A percentile compares a stretch with the other conserved stretches of the same genome.
phyloP scores from a whole-genome alignment of 2,113 vertebrate species.

The Lipotes vexillifer region DNA sequence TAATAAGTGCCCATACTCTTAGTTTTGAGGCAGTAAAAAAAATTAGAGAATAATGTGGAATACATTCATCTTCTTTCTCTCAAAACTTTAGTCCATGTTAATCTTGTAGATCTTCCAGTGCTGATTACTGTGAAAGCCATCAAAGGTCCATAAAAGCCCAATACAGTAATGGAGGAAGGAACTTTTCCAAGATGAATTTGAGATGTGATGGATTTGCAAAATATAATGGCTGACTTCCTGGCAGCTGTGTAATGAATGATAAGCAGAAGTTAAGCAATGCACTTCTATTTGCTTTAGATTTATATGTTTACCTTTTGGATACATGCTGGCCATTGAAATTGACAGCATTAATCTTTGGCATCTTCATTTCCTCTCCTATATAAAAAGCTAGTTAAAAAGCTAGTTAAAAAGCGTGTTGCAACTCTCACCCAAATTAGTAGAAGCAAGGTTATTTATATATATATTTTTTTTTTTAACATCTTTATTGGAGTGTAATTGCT shows the following conservation, averaged over 20 bases:
- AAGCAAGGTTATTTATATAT: not conserved
- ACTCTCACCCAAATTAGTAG: slow-evolving; percentile 16
- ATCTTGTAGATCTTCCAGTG: not conserved
- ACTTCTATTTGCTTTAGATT: slow-evolving; percentile 52
- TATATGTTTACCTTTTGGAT: slow-evolving; percentile 48
- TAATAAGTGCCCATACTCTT: not conserved
- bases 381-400: slow-evolving; percentile 32
- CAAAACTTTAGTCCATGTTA: not conserved
- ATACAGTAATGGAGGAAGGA: slow-evolving; percentile 42
- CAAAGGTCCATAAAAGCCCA: slow-evolving; percentile 36
- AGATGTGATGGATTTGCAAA: slow-evolving; percentile 48
- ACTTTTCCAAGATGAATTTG: slow-evolving; percentile 52
- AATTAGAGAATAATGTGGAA: not conserved
- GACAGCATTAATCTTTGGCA: slow-evolving; percentile 52
- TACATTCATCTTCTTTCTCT: not conserved
- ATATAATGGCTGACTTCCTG: slow-evolving; percentile 47
- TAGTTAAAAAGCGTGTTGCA: slow-evolving; percentile 19
- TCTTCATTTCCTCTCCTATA: slow-evolving; percentile 24
- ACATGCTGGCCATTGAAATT: slow-evolving; percentile 16
- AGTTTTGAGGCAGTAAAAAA: not conserved
- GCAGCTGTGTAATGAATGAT: slow-evolving; percentile 46
- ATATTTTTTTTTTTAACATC: no score
- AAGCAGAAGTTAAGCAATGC: slow-evolving; percentile 50
- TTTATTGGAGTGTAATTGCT: no score
- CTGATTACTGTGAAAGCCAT: slow-evolving; percentile 10